These are phyloP conservation scores for Mareca penelope DNA, from an alignment of 2,797 vertebrate species.

Conservation along the genomic window DNA sequence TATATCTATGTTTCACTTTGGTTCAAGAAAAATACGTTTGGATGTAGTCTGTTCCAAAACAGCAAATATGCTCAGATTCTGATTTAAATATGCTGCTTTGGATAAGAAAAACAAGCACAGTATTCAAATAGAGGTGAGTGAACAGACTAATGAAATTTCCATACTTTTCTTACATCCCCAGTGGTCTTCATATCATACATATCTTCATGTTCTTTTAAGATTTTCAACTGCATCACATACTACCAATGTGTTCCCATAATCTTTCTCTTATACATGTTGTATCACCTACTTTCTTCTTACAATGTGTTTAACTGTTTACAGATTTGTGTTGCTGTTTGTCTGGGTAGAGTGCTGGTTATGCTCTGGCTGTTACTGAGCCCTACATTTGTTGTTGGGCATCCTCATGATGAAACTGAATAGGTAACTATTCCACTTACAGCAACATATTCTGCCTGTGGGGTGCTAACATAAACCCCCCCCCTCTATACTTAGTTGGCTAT, in stretches of 20 bases:
- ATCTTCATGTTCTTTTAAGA: neutral
- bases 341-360: no score
- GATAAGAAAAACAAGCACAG: neutral
- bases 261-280: neutral
- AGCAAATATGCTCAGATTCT: neutral
- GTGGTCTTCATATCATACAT: neutral
- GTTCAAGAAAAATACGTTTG: neutral
- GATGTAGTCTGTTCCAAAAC: neutral
- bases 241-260: neutral
- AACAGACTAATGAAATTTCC: neutral
- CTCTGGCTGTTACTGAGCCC: neutral
- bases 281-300: neutral
- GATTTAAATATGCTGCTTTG: neutral
- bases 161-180: neutral
- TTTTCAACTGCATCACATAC: neutral
- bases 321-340: neutral
- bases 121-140: neutral
- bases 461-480: rapidly evolving
- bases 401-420: neutral
- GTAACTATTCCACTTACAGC: neutral
- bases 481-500: neutral
- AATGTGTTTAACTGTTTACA: neutral
- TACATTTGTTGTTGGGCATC: neutral
- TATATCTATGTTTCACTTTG: neutral
- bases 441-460: neutral